Base-by-base conservation (phyloP, 2,797 vertebrate genomes). In the Cygnus olor region DNA sequence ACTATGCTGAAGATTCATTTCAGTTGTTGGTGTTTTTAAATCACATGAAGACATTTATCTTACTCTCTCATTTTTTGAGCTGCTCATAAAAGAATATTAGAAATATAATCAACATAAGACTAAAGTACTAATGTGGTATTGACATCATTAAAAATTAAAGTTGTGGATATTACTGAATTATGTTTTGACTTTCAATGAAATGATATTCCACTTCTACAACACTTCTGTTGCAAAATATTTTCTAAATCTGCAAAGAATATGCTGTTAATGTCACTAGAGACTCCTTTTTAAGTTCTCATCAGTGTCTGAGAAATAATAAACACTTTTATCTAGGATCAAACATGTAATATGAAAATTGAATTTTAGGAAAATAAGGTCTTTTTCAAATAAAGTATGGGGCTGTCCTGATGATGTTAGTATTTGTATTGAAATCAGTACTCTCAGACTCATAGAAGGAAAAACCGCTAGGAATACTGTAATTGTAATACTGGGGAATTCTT, bases 61-160 rank as follows among this genome's bases (percentile, higher is more conserved):
- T 74, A 63, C 40, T 76, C 65, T 89, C 36, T 54, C 77, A 47
- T 85, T 91, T 88, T 88, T 71, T 82, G 78, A 94, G 69, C 65
- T 78, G 32, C 24, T 89, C 63, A 44, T 87, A 40, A 78, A 88
- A 79, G 60, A 58, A 15, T 85, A 77, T 82, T 88, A 86, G 42
- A 91, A 94, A 90, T 82, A 68, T 72, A 76, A 86, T 90, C 64
- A 93, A 91, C 51, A 32, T 36, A 71, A 84, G 40, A 57, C 63
- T 89, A 53, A 88, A 83, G 28, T 77, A 65, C 84, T 44, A 63
- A 7, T 65, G 36, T 69, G 44, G 40, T 74, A 87, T 27, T 78
- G 78, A 38, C 65, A 36, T 92, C 19, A 80, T 76, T 93, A 94
- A 91, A 93, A 92, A 85, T 74, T 89, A 56, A 90, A 42, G 28